phyloP scores from a whole-genome alignment of 2,113 vertebrate species.

The Chaenocephalus aceratus region DNA sequence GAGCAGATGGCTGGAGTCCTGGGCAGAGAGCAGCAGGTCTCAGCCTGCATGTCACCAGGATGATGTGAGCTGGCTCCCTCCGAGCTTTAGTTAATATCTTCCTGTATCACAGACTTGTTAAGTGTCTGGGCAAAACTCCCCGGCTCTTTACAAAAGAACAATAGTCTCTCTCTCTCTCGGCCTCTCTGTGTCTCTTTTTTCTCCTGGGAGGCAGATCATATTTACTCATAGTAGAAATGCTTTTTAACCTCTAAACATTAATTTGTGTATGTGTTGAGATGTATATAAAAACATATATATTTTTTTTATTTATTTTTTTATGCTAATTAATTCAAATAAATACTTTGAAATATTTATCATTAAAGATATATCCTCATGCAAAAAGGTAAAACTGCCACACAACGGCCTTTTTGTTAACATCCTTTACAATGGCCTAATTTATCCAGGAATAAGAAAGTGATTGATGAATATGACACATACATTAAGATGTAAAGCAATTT shows the following conservation, averaged over 20 bases:
- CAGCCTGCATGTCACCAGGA: slow-evolving; percentile 77
- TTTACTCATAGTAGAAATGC: slow-evolving; percentile 26
- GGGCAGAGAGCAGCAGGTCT: slow-evolving; percentile 82
- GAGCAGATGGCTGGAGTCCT: slow-evolving; percentile 87
- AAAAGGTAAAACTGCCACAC: not conserved
- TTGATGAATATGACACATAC: slow-evolving; percentile 27
- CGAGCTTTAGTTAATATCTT: slow-evolving; percentile 79
- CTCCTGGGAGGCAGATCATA: slow-evolving; percentile 37
- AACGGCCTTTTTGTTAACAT: not conserved
- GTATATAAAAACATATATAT: not conserved
- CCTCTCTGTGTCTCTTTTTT: not conserved
- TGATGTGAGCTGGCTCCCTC: slow-evolving; percentile 71
- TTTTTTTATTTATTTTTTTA: not conserved
- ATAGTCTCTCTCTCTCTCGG: slow-evolving; percentile 8
- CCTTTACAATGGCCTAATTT: not conserved
- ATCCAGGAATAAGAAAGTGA: slow-evolving; percentile 1
- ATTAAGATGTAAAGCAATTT: slow-evolving; percentile 26
- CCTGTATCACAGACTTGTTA: slow-evolving; percentile 75
- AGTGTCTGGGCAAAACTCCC: slow-evolving; percentile 72
- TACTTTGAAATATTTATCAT: not conserved
- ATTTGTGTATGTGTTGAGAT: not conserved
- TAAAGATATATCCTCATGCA: not conserved
- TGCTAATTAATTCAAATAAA: not conserved
- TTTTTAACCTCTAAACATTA: slow-evolving; percentile 3
- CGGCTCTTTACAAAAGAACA: slow-evolving; percentile 54